A percentile compares a stretch with the other conserved stretches of the same genome.
Conservation (phyloP, 2,888 invertebrate genomes). For the Torymus texanus region DNA sequence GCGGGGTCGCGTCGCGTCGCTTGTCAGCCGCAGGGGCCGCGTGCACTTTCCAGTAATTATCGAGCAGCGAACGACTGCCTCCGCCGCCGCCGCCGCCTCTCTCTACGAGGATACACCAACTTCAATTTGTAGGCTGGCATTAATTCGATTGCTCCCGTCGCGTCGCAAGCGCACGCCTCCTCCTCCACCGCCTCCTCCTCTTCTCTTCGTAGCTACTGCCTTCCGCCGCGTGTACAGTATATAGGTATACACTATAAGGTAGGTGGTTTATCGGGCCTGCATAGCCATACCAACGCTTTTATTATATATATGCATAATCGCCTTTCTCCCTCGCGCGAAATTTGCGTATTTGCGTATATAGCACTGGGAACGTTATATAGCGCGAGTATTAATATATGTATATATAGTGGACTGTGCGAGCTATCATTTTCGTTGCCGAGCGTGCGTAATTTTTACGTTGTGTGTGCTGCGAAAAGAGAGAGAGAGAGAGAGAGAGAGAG, state of each 20-base stretch:
- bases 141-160: conserved; percentile 71
- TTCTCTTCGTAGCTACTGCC: conserved; percentile 25
- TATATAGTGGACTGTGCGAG: too few species aligned
- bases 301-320: not conserved
- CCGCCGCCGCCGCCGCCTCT: conserved; percentile 42
- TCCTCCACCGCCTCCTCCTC: not conserved
- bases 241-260: conserved; percentile 50
- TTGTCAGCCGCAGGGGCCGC: conserved; percentile 51
- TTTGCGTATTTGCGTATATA: too few species aligned
- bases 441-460: too few species aligned
- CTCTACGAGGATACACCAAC: conserved; percentile 59
- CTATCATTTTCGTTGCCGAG: too few species aligned
- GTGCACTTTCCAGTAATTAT: conserved; percentile 69
- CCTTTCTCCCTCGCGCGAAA: too few species aligned
- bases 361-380: too few species aligned
- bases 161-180: conserved; percentile 27
- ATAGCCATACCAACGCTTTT: not conserved
- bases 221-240: conserved; percentile 62
- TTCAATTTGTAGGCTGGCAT: conserved; percentile 72
- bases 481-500: too few species aligned
- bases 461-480: too few species aligned
- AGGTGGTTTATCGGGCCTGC: conserved; percentile 68
- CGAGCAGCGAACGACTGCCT: conserved; percentile 59
- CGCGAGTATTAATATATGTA: too few species aligned
- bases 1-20: conserved; percentile 43